Percentiles rank a stretch among this genome's conserved stretches.
phyloP scores from a whole-genome alignment of 2,113 vertebrate species.

The Prunella fulvescens region DNA sequence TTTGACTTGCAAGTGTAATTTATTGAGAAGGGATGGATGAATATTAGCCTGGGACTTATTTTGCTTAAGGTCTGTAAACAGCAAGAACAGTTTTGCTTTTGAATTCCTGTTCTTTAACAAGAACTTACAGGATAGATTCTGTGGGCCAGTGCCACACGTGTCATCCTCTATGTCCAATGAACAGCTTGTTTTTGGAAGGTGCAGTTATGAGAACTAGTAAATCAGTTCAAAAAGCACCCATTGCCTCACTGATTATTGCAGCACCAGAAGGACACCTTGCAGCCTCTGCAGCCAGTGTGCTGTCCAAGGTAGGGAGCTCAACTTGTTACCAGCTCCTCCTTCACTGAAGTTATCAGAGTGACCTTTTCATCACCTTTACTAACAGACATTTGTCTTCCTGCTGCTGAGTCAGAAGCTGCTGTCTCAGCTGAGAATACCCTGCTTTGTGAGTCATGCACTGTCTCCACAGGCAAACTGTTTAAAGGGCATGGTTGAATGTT shows the following conservation, averaged over 20 bases:
- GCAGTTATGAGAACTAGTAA: background rate
- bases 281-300: background rate
- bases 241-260: background rate
- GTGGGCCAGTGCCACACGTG: background rate
- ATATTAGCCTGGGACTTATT: background rate
- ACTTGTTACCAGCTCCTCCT: background rate
- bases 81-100: background rate
- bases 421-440: slow-evolving; percentile 55
- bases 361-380: slow-evolving; percentile 43
- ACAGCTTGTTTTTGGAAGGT: background rate
- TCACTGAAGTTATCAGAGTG: background rate
- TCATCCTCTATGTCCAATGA: background rate
- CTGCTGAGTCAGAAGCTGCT: slow-evolving; percentile 59
- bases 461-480: slow-evolving; percentile 21
- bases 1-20: background rate
- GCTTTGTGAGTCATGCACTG: slow-evolving; percentile 45
- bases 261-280: background rate
- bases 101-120: background rate
- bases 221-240: background rate
- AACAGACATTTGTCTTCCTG: slow-evolving; percentile 18
- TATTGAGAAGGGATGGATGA: background rate
- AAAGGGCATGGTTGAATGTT: slow-evolving; percentile 35
- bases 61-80: background rate
- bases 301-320: background rate
- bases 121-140: background rate